Evolutionary conservation across 2,888 invertebrate species (phyloP).

Genomic region (Tethea ocularis): DNA sequence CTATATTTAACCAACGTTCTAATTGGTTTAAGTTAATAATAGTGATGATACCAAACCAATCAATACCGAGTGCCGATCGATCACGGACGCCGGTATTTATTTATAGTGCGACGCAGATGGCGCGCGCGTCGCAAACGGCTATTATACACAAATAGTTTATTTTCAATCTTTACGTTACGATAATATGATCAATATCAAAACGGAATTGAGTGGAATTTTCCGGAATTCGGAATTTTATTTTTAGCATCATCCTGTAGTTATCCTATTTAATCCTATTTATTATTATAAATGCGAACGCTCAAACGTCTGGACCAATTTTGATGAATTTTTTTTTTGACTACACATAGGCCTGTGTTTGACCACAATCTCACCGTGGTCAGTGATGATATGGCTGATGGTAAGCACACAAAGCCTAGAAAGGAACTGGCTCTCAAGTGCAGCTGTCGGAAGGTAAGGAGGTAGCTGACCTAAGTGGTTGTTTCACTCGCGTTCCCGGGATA

Average conservation of each 20-base stretch:
- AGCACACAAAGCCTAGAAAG: no score
- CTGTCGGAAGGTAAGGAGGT: no score
- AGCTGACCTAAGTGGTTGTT: not conserved
- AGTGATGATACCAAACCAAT: not conserved
- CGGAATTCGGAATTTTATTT: not conserved
- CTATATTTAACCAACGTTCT: not conserved
- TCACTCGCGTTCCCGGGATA: not conserved
- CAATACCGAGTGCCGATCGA: not conserved
- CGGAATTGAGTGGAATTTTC: not conserved
- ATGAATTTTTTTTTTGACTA: no score
- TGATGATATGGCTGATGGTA: no score
- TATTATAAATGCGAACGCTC: not conserved
- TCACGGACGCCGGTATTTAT: not conserved
- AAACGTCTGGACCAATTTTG: no score
- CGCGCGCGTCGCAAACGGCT: not conserved
- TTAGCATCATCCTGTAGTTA: not conserved
- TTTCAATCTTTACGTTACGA: not conserved
- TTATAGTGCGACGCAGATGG: conserved; percentile 3
- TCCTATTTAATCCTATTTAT: not conserved
- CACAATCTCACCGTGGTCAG: no score
- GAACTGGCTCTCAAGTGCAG: no score
- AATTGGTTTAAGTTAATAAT: conserved; percentile 4
- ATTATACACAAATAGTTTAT: conserved; percentile 4
- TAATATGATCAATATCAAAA: not conserved
- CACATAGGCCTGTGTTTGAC: no score